These are phyloP conservation scores for Catharus bicknelli DNA, from an alignment of 2,113 vertebrate species.

Conservation along the genomic window DNA sequence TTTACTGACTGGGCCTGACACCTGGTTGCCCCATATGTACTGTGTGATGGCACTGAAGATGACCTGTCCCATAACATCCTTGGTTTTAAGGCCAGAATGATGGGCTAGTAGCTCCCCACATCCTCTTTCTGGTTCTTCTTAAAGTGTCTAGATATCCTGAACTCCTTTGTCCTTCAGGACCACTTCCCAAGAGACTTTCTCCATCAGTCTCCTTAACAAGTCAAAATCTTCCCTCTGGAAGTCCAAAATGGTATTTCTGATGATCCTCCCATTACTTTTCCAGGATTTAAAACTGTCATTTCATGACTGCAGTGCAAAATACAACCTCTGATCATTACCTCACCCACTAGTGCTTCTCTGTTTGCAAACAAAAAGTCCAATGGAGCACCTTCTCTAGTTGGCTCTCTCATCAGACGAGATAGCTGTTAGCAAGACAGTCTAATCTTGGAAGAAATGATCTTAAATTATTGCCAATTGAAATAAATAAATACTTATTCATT, in stretches of 20 bases:
- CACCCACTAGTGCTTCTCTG: not conserved
- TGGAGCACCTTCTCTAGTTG: too few species aligned
- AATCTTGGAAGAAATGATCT: not conserved
- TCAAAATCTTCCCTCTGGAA: not conserved
- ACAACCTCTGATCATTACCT: not conserved
- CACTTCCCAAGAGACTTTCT: not conserved
- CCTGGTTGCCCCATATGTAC: not conserved
- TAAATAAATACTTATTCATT: not conserved
- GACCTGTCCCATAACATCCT: not conserved
- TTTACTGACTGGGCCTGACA: not conserved
- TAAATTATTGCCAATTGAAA: not conserved
- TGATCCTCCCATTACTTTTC: not conserved
- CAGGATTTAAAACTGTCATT: not conserved
- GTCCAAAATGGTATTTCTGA: not conserved
- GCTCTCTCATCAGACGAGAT: not conserved
- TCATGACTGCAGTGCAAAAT: not conserved
- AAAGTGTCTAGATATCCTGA: not conserved
- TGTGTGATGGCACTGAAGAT: accelerated
- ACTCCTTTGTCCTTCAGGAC: not conserved
- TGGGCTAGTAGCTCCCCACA: too few species aligned
- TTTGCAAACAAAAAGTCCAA: not conserved
- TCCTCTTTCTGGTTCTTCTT: not conserved
- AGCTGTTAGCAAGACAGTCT: not conserved
- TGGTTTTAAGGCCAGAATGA: not conserved
- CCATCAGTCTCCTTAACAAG: not conserved